Evolutionary conservation across 1,140 invertebrate genomes (phyloP).

Genomic region (Solenopsis invicta): DNA sequence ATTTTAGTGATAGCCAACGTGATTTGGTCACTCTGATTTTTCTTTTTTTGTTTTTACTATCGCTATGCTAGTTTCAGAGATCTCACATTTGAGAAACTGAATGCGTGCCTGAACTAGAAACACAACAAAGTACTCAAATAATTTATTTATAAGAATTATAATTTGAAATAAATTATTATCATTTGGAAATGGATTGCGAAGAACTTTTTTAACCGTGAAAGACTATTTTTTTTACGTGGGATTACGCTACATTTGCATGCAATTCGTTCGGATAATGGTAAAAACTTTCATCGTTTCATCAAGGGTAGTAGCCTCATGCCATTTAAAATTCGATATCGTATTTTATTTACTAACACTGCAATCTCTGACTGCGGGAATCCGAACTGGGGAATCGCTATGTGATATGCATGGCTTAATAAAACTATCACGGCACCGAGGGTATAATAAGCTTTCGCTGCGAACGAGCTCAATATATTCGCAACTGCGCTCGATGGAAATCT

Average conservation of each 20-base stretch:
- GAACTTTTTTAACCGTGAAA: not conserved
- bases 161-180: not conserved
- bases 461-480: slow-evolving; percentile 40
- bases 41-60: not conserved
- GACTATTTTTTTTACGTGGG: too few species aligned
- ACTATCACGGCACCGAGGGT: not conserved
- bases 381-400: not conserved
- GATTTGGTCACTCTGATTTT: not conserved
- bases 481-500: slow-evolving; percentile 59
- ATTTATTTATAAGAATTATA: not conserved
- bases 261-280: not conserved
- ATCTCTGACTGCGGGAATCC: slow-evolving; percentile 12
- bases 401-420: slow-evolving; percentile 11
- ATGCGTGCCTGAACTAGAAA: not conserved
- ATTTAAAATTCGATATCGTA: slow-evolving; percentile 9
- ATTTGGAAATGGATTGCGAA: not conserved
- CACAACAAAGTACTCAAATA: not conserved
- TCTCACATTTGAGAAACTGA: not conserved
- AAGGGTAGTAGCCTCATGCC: not conserved
- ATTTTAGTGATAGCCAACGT: not conserved
- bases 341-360: slow-evolving; percentile 19
- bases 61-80: too few species aligned
- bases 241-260: not conserved
- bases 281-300: not conserved
- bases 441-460: slow-evolving; percentile 35